These are phyloP conservation scores for Lamprotornis superbus DNA, from an alignment of 2,113 vertebrate genomes.

Conservation along the genomic window DNA sequence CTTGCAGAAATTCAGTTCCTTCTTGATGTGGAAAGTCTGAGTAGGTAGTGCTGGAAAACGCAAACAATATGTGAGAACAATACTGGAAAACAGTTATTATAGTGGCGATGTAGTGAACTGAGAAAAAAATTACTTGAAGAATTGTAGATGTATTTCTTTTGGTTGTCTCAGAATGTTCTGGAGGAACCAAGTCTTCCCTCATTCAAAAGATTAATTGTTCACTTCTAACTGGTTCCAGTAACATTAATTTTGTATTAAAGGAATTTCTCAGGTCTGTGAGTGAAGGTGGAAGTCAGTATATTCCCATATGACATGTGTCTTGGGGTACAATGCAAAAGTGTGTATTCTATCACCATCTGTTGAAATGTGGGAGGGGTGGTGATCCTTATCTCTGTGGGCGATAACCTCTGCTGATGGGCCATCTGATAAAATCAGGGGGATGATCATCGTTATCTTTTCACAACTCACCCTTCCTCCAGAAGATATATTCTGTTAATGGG, in stretches of 20 bases:
- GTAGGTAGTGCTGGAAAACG: neutral
- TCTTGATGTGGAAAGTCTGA: neutral
- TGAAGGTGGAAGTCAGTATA: neutral
- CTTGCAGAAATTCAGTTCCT: neutral
- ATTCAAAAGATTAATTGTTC: neutral
- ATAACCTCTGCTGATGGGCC: too few species aligned
- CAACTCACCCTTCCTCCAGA: too few species aligned
- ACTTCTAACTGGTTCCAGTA: neutral
- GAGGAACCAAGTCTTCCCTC: neutral
- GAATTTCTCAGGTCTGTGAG: neutral
- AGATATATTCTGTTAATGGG: too few species aligned
- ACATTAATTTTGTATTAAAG: neutral
- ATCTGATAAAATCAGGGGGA: too few species aligned
- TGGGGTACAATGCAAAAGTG: too few species aligned
- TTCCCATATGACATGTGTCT: neutral
- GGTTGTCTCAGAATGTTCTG: neutral
- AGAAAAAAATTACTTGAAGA: neutral
- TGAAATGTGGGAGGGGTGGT: too few species aligned
- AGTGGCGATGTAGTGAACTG: neutral
- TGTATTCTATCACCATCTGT: too few species aligned
- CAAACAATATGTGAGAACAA: neutral
- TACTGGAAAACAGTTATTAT: conserved; percentile 7
- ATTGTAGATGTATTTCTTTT: neutral
- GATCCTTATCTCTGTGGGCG: too few species aligned
- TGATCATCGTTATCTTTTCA: too few species aligned